These are phyloP conservation scores for Cinclus mexicanus DNA, from an alignment of 2,113 vertebrate species.

Conservation along the genomic window DNA sequence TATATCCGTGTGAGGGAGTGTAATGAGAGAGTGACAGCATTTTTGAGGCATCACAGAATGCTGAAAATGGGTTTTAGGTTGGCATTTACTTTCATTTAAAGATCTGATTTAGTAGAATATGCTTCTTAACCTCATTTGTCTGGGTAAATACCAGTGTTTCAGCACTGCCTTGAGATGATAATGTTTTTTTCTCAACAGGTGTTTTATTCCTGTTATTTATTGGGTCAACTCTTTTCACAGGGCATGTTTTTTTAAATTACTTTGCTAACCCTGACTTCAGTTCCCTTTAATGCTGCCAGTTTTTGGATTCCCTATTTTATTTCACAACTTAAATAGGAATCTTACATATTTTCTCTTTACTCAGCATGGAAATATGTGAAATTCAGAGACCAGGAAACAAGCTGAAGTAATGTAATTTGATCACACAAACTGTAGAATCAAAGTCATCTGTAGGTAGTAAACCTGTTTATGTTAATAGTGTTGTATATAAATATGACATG, in stretches of 20 bases:
- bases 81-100: conserved; percentile 35
- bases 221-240: background rate
- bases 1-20: conserved; percentile 58
- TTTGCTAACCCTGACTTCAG: background rate
- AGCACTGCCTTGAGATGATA: background rate
- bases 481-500: background rate
- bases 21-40: conserved; percentile 46
- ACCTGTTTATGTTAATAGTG: background rate
- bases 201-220: background rate
- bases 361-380: background rate
- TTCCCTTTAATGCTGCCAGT: background rate
- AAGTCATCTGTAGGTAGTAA: background rate
- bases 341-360: background rate
- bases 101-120: background rate
- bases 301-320: background rate
- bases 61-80: conserved; percentile 26
- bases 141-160: background rate
- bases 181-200: background rate
- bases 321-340: background rate
- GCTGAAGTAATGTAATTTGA: background rate
- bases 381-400: background rate
- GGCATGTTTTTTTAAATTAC: background rate
- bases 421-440: background rate
- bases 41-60: conserved; percentile 5
- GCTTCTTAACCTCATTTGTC: background rate